These are phyloP conservation scores for Corella eumyota DNA, from an alignment of 23 tunicate species.

Conservation along the genomic window DNA sequence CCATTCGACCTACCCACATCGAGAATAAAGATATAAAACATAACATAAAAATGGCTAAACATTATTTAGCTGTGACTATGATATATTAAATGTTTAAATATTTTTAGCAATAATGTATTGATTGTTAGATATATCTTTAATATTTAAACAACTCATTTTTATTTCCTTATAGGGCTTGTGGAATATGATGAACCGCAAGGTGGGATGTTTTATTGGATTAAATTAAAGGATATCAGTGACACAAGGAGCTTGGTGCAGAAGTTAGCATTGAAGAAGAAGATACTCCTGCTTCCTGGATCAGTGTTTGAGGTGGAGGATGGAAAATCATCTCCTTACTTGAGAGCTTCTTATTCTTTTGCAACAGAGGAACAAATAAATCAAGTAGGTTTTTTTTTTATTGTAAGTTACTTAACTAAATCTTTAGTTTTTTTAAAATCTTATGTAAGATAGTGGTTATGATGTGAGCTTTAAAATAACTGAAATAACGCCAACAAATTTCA, in stretches of 20 bases:
- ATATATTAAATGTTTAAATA: no score
- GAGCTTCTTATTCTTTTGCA: slow-evolving; percentile 62
- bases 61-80: no score
- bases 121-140: no score
- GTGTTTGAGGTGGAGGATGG: slow-evolving; percentile 62
- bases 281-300: slow-evolving; percentile 73
- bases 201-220: slow-evolving; percentile 94
- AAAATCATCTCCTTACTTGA: slow-evolving; percentile 36
- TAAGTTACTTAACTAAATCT: background rate
- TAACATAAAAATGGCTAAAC: no score
- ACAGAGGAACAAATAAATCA: slow-evolving; percentile 51
- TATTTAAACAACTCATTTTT: background rate
- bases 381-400: slow-evolving; percentile 9
- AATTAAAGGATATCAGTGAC: slow-evolving; percentile 42
- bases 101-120: no score
- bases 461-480: no score
- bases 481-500: no score
- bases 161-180: slow-evolving; percentile 34
- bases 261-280: slow-evolving; percentile 40
- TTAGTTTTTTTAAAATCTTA: background rate
- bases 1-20: no score
- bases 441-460: no score
- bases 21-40: no score
- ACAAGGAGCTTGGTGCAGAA: slow-evolving; percentile 34
- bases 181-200: slow-evolving; percentile 91